A percentile compares a stretch with the other conserved stretches of the same genome.
These are phyloP conservation scores for Trichonephila clavata DNA, from an alignment of 1,140 invertebrate genomes.

Conservation along the genomic window DNA sequence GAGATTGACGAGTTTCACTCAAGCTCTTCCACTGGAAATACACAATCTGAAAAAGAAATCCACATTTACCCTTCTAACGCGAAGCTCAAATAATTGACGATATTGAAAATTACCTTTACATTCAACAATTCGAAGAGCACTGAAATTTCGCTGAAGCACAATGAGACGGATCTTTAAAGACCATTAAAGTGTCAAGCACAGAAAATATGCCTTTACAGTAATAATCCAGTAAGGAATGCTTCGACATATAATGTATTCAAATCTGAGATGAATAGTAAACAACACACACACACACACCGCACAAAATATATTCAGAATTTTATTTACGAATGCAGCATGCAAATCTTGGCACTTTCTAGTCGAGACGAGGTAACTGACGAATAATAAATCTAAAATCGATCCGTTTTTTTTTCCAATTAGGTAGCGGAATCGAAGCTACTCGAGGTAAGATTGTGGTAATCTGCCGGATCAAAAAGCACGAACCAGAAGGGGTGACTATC, in stretches of 20 bases:
- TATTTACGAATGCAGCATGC: too few relatives aligned
- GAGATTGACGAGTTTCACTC: background rate
- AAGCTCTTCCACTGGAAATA: background rate
- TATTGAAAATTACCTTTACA: background rate
- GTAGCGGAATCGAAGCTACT: too few relatives aligned
- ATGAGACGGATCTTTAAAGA: background rate
- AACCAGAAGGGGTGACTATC: background rate
- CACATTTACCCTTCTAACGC: background rate
- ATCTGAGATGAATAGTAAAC: background rate
- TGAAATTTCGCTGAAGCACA: background rate
- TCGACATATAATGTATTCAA: background rate
- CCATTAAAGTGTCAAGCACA: background rate
- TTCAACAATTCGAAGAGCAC: background rate
- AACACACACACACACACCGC: background rate
- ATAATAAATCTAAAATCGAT: too few relatives aligned
- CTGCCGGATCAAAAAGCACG: too few relatives aligned
- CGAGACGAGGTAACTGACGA: too few relatives aligned
- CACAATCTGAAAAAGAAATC: constrained; percentile 15
- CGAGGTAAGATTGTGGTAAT: too few relatives aligned
- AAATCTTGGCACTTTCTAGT: too few relatives aligned
- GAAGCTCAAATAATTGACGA: background rate
- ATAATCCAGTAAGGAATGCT: background rate
- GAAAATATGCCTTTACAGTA: background rate
- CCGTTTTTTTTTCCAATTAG: too few relatives aligned
- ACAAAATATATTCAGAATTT: background rate